A percentile compares a stretch with the other conserved stretches of the same genome.
These are phyloP conservation scores for Latrodectus hesperus DNA, from an alignment of 2,888 invertebrate species.

Conservation along the genomic window DNA sequence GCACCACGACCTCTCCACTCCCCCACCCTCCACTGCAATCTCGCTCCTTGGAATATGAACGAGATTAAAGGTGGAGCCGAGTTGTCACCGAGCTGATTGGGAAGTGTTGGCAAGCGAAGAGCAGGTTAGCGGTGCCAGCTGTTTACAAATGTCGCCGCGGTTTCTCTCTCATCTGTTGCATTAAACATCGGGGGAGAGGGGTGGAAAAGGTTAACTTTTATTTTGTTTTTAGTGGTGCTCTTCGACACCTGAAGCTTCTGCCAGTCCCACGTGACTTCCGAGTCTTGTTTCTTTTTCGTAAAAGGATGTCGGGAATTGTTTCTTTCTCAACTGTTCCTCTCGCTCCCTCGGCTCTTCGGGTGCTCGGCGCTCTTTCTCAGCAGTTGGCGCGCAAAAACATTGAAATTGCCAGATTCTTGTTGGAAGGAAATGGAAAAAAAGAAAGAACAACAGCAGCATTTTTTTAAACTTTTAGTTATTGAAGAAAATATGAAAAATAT, in stretches of 20 bases:
- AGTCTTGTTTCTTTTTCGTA: no score
- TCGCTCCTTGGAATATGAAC: conserved; percentile 39
- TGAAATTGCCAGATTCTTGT: no score
- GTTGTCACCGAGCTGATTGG: conserved; percentile 67
- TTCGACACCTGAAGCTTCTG: conserved; percentile 2
- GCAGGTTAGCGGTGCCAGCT: conserved; percentile 57
- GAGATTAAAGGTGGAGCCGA: conserved; percentile 65
- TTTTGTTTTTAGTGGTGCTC: neutral
- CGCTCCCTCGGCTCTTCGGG: no score
- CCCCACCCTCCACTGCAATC: conserved; percentile 28
- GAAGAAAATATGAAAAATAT: no score
- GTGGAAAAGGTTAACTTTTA: neutral
- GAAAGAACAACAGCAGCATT: no score
- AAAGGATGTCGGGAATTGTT: no score
- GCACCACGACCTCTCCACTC: neutral
- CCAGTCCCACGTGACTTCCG: neutral
- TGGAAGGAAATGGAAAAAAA: no score
- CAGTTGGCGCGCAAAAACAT: no score
- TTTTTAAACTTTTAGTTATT: no score
- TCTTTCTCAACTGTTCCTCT: no score
- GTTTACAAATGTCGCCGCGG: conserved; percentile 49
- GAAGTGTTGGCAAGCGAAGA: conserved; percentile 41
- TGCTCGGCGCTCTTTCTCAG: no score
- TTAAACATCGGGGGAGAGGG: conserved; percentile 50
- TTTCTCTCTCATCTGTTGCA: conserved; percentile 66